A percentile compares a stretch with the other conserved stretches of the same genome.
These are phyloP conservation scores for Polymixis lichenea DNA, from an alignment of 2,888 invertebrate genomes.

Conservation along the genomic window DNA sequence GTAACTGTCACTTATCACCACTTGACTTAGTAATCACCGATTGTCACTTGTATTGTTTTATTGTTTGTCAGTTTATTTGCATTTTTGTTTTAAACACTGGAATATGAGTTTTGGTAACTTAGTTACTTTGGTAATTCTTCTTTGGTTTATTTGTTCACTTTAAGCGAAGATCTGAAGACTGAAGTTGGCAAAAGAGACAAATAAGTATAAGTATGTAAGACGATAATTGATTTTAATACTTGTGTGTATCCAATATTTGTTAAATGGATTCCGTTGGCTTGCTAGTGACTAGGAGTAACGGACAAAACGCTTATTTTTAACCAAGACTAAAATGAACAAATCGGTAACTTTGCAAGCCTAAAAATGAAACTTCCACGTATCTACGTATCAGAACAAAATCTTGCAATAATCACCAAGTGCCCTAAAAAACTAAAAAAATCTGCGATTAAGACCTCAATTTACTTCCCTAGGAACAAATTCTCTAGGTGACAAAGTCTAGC, in stretches of 20 bases:
- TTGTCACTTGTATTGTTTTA: conserved; percentile 26
- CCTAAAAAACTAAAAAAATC: background rate
- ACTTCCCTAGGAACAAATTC: background rate
- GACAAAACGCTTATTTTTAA: background rate
- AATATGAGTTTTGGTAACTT: background rate
- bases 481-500: conserved; percentile 7
- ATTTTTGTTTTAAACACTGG: conserved; percentile 28
- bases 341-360: background rate
- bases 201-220: background rate
- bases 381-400: background rate
- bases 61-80: conserved; percentile 38
- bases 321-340: too few species aligned
- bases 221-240: background rate
- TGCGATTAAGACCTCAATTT: too few species aligned
- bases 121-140: background rate
- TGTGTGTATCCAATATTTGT: too few species aligned
- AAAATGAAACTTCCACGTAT: background rate
- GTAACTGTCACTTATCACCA: conserved; percentile 45
- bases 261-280: background rate
- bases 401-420: background rate
- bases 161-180: conserved; percentile 20
- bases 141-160: conserved; percentile 32
- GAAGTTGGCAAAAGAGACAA: conserved; percentile 37
- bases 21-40: conserved; percentile 29
- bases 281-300: background rate